phyloP scores from a whole-genome alignment of 2,113 vertebrate genomes.

The Notothenia coriiceps region DNA sequence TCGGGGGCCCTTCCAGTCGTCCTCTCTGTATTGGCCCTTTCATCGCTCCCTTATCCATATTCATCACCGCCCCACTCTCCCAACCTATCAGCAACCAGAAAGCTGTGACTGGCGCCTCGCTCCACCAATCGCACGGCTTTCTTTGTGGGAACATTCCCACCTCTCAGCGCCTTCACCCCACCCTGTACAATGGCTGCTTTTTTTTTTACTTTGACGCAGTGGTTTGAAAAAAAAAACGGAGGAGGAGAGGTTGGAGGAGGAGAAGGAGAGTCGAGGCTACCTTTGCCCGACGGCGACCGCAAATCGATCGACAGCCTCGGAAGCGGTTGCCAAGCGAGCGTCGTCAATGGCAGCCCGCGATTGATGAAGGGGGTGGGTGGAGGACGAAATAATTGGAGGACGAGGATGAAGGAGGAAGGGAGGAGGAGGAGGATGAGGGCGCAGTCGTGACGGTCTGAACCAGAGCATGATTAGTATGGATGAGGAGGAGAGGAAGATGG shows the following conservation, averaged over 20 bases:
- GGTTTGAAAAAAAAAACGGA: constrained; percentile 62
- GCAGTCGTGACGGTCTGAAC: constrained; percentile 60
- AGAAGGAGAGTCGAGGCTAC: constrained; percentile 42
- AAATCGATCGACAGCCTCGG: constrained; percentile 66
- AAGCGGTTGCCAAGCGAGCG: constrained; percentile 58
- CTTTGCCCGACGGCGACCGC: constrained; percentile 37
- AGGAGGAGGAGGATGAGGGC: constrained; percentile 39
- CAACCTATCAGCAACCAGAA: constrained; percentile 72
- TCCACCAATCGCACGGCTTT: constrained; percentile 74
- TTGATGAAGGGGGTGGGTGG: constrained; percentile 50
- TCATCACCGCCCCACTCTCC: constrained; percentile 69
- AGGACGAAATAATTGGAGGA: constrained; percentile 45
- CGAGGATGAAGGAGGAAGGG: constrained; percentile 28
- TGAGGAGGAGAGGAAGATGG: constrained; percentile 53
- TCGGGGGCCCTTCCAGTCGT: constrained; percentile 53
- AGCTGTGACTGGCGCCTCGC: constrained; percentile 57
- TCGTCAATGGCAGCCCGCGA: constrained; percentile 61
- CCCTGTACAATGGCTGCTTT: constrained; percentile 73
- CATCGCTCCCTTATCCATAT: constrained; percentile 83
- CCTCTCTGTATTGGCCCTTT: constrained; percentile 74
- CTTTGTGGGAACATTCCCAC: constrained; percentile 66
- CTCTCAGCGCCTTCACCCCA: constrained; percentile 68
- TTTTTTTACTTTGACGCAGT: constrained; percentile 78
- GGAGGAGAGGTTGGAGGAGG: constrained; percentile 44
- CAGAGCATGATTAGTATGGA: constrained; percentile 71